Conservation (phyloP, 30 jellyfish, hydroid and myxozoan genomes). For the Cassiopea andromeda region DNA sequence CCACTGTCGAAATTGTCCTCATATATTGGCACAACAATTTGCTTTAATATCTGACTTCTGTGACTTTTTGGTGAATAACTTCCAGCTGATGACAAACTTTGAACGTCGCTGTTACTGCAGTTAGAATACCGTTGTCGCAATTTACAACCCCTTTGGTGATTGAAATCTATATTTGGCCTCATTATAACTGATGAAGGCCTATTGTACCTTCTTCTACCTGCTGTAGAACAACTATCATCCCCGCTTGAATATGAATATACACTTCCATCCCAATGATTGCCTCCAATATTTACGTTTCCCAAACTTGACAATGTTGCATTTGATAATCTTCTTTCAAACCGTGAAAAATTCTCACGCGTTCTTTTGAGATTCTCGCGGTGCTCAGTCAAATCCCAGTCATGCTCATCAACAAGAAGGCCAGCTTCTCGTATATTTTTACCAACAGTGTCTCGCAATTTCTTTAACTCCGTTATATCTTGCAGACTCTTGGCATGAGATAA, state of each 20-base stretch:
- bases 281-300: background rate
- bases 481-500: constrained; percentile 48
- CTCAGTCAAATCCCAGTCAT: constrained; percentile 19
- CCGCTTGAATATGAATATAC: constrained; percentile 40
- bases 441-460: constrained; percentile 36
- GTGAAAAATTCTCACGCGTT: constrained; percentile 36
- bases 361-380: constrained; percentile 42
- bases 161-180: background rate
- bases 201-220: background rate
- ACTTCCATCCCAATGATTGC: constrained; percentile 25
- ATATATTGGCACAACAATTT: constrained; percentile 38
- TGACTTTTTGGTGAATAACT: constrained; percentile 28
- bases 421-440: constrained; percentile 39
- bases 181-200: constrained; percentile 12
- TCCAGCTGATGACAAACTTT: constrained; percentile 32
- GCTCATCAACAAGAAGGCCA: constrained; percentile 29
- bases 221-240: constrained; percentile 20
- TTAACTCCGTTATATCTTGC: constrained; percentile 41
- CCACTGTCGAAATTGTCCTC: constrained; percentile 56
- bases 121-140: background rate
- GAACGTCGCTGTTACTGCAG: constrained; percentile 35
- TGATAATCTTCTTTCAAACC: constrained; percentile 44
- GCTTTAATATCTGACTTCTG: constrained; percentile 15
- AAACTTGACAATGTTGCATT: constrained; percentile 32
- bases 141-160: background rate